These are phyloP conservation scores for Synergus umbraculus DNA, from an alignment of 2,888 invertebrate species.

Conservation along the genomic window DNA sequence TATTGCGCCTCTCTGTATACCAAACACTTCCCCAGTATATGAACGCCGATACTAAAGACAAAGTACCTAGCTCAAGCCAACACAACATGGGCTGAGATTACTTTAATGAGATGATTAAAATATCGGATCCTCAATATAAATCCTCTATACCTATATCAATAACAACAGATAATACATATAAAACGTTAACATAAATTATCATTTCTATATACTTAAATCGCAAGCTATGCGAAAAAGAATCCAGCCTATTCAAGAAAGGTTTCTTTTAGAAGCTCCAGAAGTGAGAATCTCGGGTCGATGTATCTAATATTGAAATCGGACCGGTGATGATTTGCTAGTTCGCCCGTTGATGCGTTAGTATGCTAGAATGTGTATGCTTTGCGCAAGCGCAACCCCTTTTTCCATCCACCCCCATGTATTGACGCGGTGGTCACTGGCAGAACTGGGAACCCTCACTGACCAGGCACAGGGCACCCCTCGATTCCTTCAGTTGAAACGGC, in stretches of 20 bases:
- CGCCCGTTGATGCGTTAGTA: slow-evolving; percentile 47
- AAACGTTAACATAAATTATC: neutral
- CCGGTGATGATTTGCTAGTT: slow-evolving; percentile 61
- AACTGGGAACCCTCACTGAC: slow-evolving; percentile 62
- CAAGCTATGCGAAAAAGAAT: neutral
- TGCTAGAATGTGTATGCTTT: slow-evolving; percentile 53
- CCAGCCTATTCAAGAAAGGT: neutral
- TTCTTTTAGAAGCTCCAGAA: slow-evolving; percentile 42
- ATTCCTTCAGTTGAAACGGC: slow-evolving; percentile 57
- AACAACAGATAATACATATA: neutral
- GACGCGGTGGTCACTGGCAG: slow-evolving; percentile 75
- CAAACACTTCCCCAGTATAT: slow-evolving; percentile 13
- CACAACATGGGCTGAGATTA: slow-evolving; percentile 10
- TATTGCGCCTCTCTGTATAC: slow-evolving; percentile 66
- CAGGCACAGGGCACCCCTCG: slow-evolving; percentile 61
- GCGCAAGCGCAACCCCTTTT: slow-evolving; percentile 74
- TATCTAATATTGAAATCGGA: slow-evolving; percentile 52
- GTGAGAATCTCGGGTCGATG: slow-evolving; percentile 52
- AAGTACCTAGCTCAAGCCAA: slow-evolving; percentile 11
- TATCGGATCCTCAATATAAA: neutral
- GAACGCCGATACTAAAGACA: slow-evolving; percentile 29
- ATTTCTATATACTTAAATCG: neutral
- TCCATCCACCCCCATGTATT: slow-evolving; percentile 71
- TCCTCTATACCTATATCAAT: neutral
- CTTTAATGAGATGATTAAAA: neutral